A percentile compares a stretch with the other conserved stretches of the same genome.
These are phyloP conservation scores for Platysternon megacephalum DNA, from an alignment of 2,113 vertebrate genomes.

Conservation along the genomic window DNA sequence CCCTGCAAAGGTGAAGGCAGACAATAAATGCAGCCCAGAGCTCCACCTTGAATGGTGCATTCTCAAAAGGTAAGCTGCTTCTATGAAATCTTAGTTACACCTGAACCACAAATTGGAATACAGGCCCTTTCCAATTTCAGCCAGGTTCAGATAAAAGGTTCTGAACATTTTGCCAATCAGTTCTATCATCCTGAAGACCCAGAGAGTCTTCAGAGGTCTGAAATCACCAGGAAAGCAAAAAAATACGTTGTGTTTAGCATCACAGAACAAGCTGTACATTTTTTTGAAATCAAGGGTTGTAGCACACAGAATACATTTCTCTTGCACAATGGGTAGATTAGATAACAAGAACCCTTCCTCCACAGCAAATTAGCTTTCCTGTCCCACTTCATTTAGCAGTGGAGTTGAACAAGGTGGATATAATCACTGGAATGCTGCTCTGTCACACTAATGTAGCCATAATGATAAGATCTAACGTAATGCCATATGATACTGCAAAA, in stretches of 20 bases:
- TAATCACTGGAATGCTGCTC: constrained; percentile 24
- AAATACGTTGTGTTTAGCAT: not conserved
- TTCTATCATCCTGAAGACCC: not conserved
- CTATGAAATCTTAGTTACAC: not conserved
- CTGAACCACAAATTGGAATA: not conserved
- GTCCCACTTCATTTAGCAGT: constrained; percentile 40
- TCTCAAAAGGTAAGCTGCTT: not conserved
- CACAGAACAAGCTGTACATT: not conserved
- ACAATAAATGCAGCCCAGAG: not conserved
- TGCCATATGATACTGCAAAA: not conserved
- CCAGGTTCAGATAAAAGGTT: not conserved
- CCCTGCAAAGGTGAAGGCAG: not conserved
- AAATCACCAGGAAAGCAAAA: not conserved
- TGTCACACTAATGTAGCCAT: constrained; percentile 7
- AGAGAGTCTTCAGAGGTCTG: not conserved
- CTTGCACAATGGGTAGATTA: not conserved
- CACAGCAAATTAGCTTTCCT: constrained; percentile 45
- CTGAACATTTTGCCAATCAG: not conserved
- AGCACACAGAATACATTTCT: not conserved
- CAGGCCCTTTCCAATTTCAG: not conserved
- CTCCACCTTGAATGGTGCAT: not conserved
- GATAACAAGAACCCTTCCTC: constrained; percentile 1
- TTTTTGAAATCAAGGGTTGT: not conserved
- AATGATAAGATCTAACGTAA: constrained; percentile 19
- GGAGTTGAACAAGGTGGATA: constrained; percentile 17